A percentile compares a stretch with the other conserved stretches of the same genome.
Evolutionary conservation across 2,888 invertebrate species (phyloP).

Genomic region (Amblyjoppa fuscipennis): DNA sequence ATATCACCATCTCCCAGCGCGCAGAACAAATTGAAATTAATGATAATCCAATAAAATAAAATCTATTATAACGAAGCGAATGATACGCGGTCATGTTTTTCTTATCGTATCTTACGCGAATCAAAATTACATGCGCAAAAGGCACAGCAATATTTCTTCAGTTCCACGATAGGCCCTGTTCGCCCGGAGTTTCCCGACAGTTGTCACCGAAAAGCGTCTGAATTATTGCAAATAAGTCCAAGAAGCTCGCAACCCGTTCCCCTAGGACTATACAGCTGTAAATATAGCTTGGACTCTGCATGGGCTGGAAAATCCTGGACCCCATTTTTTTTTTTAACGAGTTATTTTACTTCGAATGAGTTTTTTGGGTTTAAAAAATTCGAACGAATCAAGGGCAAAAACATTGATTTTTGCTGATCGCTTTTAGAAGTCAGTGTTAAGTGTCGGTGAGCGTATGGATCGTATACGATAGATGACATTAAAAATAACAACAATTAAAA

Average conservation of each 20-base stretch:
- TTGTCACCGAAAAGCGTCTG: not conserved
- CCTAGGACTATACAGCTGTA: not conserved
- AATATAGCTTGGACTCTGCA: not conserved
- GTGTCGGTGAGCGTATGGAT: not conserved
- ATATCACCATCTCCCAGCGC: not conserved
- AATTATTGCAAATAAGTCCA: not conserved
- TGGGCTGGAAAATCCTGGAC: not conserved
- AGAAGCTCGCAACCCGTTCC: not conserved
- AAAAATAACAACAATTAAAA: slow-evolving; percentile 4
- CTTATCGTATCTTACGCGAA: not conserved
- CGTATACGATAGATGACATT: not conserved
- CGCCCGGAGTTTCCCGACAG: not conserved
- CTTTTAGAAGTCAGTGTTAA: not conserved
- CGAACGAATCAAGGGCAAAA: not conserved
- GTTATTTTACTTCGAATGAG: not conserved
- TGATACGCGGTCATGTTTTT: not conserved
- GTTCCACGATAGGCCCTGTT: not conserved
- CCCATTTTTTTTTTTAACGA: not conserved
- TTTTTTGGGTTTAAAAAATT: not conserved
- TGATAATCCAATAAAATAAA: not conserved
- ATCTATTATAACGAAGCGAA: not conserved
- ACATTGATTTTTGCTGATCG: not conserved
- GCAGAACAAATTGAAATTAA: not conserved
- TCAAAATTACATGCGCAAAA: not conserved
- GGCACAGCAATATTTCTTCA: not conserved